A percentile compares a stretch with the other conserved stretches of the same genome.
phyloP scores from a whole-genome alignment of 2,888 invertebrate species.

The Xanthorhoe spadicearia region DNA sequence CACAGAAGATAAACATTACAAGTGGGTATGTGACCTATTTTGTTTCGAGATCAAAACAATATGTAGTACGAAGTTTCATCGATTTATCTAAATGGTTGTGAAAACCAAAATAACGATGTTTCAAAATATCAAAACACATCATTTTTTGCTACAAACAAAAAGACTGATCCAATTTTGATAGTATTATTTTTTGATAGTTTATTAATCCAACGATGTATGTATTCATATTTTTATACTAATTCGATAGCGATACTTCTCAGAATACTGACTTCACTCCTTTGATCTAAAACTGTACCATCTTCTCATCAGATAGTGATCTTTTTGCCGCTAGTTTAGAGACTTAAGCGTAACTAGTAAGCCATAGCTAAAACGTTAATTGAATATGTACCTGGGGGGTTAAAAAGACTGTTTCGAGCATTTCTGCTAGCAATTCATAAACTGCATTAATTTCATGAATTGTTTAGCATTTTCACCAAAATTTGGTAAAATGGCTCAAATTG shows the following conservation, averaged over 20 bases:
- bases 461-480: too few relatives aligned
- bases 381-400: background rate
- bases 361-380: too few relatives aligned
- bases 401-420: too few relatives aligned
- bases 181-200: slow-evolving; percentile 4
- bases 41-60: slow-evolving; percentile 39
- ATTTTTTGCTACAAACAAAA: slow-evolving; percentile 2
- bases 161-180: background rate
- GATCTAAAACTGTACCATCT: background rate
- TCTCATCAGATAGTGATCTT: background rate
- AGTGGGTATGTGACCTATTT: slow-evolving; percentile 39
- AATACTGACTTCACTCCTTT: background rate
- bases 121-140: background rate
- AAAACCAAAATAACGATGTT: background rate
- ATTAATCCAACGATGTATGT: background rate
- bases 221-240: background rate
- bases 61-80: slow-evolving; percentile 21
- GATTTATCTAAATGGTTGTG: slow-evolving; percentile 12
- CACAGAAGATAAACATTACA: slow-evolving; percentile 1
- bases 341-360: background rate
- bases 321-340: background rate
- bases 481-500: too few relatives aligned
- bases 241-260: background rate
- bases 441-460: too few relatives aligned
- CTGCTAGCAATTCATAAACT: too few relatives aligned